A percentile compares a stretch with the other conserved stretches of the same genome.
phyloP scores from a whole-genome alignment of 2,113 vertebrate genomes.

The Lamprotornis superbus region DNA sequence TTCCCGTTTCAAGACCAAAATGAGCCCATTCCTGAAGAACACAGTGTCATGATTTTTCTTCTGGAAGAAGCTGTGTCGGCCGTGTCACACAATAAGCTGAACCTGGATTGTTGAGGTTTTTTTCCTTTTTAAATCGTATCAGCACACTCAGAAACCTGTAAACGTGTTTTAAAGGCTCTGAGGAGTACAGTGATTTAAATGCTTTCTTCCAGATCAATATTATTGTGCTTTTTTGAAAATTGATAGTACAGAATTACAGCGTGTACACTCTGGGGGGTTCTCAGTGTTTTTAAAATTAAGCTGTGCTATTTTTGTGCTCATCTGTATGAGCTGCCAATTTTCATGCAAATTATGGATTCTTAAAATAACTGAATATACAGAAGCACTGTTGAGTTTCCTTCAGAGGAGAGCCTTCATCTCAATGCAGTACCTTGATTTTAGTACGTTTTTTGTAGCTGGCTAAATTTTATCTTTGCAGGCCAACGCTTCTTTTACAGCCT shows the following conservation, averaged over 20 bases:
- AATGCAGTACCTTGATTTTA: neutral
- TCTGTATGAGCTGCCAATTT: constrained; percentile 26
- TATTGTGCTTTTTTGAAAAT: neutral
- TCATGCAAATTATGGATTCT: constrained; percentile 39
- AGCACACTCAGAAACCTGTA: neutral
- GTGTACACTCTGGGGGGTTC: neutral
- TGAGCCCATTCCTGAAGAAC: neutral
- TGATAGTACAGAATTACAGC: neutral
- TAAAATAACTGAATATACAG: constrained; percentile 31
- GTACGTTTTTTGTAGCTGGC: neutral
- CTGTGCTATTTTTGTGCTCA: constrained; percentile 23
- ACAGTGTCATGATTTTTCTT: neutral
- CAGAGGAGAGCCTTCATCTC: neutral
- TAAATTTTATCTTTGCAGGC: neutral
- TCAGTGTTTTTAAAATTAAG: neutral
- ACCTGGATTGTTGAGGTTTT: neutral
- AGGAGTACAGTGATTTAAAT: neutral
- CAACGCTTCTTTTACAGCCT: rapidly evolving
- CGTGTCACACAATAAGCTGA: neutral
- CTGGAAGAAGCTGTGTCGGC: neutral
- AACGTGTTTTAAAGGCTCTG: neutral
- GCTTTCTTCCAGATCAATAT: neutral
- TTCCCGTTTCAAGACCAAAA: neutral
- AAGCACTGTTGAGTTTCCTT: neutral
- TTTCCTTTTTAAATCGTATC: neutral